phyloP scores from a whole-genome alignment of 2,113 vertebrate species.

The Delphinus delphis region DNA sequence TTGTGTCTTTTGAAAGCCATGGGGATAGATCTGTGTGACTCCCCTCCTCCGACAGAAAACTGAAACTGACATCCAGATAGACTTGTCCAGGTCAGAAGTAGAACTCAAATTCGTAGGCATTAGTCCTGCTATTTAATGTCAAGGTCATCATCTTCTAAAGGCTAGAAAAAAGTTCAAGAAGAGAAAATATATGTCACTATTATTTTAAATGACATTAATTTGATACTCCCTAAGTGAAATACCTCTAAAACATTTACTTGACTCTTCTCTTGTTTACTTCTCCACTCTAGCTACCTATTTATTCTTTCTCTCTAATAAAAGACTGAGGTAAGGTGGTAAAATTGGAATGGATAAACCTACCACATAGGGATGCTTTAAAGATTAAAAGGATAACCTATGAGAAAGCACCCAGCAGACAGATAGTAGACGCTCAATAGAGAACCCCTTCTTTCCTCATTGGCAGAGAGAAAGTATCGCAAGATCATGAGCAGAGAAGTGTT shows the following conservation, averaged over 20 bases:
- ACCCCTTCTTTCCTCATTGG: neutral
- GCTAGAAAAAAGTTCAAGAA: neutral
- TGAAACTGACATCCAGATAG: neutral
- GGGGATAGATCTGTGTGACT: neutral
- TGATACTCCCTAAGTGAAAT: neutral
- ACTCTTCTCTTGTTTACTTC: neutral
- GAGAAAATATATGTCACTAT: neutral
- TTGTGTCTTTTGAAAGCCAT: neutral
- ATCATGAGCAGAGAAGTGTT: neutral
- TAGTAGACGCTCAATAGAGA: neutral
- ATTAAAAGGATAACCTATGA: neutral
- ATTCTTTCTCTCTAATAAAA: slow-evolving; percentile 37
- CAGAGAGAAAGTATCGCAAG: neutral
- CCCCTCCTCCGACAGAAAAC: neutral
- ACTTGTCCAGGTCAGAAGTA: neutral
- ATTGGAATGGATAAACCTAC: neutral
- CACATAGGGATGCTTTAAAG: neutral
- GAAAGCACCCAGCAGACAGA: neutral
- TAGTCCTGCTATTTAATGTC: neutral
- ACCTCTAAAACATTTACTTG: neutral
- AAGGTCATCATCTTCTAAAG: neutral
- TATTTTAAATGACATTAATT: neutral
- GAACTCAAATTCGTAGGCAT: neutral
- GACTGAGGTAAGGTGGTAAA: neutral
- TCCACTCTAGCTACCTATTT: neutral